A percentile compares a stretch with the other conserved stretches of the same genome.
Conservation (phyloP, 2,888 invertebrate species). For the Yponomeuta plumbellus region DNA sequence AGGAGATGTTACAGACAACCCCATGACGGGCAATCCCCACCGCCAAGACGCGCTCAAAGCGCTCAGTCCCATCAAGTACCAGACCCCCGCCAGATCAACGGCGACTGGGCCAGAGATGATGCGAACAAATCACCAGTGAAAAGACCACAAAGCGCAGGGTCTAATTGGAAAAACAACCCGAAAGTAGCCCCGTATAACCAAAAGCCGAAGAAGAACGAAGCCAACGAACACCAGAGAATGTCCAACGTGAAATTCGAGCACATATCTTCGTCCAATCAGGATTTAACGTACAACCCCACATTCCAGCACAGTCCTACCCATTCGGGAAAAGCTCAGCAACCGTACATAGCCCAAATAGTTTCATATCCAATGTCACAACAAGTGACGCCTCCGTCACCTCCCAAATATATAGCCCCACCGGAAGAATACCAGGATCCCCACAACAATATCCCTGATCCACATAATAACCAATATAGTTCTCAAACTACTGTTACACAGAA, state of each 20-base stretch:
- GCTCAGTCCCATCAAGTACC: conserved; percentile 55
- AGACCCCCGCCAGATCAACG: conserved; percentile 53
- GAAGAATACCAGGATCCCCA: conserved; percentile 70
- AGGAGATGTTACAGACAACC: conserved; percentile 55
- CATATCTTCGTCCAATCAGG: conserved; percentile 43
- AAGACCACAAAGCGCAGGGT: conserved; percentile 62
- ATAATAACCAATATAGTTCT: conserved; percentile 38
- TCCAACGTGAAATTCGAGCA: conserved; percentile 44
- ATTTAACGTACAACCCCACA: conserved; percentile 68
- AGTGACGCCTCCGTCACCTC: conserved; percentile 62
- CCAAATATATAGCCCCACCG: conserved; percentile 66
- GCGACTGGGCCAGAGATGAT: conserved; percentile 50
- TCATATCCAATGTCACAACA: conserved; percentile 69
- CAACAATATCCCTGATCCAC: conserved; percentile 43
- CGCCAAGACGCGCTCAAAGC: conserved; percentile 55
- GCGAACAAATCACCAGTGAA: conserved; percentile 62
- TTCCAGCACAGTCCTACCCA: conserved; percentile 74
- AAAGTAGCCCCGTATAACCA: conserved; percentile 63
- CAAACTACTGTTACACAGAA: conserved; percentile 37
- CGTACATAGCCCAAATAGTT: conserved; percentile 68
- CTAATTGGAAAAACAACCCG: conserved; percentile 64
- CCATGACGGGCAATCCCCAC: conserved; percentile 63
- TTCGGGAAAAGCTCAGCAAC: conserved; percentile 57
- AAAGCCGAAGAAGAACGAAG: conserved; percentile 58
- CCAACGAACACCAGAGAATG: conserved; percentile 46